Base-by-base conservation (phyloP, 2,113 vertebrate genomes). In the Aldabrachelys gigantea region DNA sequence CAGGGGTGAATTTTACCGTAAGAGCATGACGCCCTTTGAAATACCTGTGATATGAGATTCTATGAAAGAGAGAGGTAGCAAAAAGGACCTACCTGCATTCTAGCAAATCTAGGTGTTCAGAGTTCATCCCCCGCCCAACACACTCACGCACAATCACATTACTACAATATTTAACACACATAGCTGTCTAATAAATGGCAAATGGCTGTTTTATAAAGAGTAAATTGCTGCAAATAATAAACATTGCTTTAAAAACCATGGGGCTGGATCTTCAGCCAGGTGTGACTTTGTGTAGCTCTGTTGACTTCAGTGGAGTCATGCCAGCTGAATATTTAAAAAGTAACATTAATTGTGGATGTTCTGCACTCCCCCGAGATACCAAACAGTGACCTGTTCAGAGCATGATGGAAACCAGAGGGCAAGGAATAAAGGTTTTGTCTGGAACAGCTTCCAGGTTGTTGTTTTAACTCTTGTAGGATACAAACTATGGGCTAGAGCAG, bases 131-230 rank as follows among this genome's bases (percentile, higher is more conserved):
- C 27, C 25, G 5, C 6, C 12, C 57, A 59, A 13, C 27, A 31
- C 10, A 25, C 12, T 29, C 4, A n/a, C 17, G 2, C 57, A 59
- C 57, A 31, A 29, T 65, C 65, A n/a, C 35, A 38, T 8, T 9
- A 2, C 57, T 79, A 22, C 13, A 41, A 41, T 8, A 16, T 52
- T 8, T 31, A 62, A 62, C 10, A 31, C 2, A 47, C 35, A 24
- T 29, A 0, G 0, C 4, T 0, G n/a, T n/a, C 21, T n/a, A 72
- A 38, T 72, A 38, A 38, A n/a, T 69, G 35, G 14, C 62, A 65
- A 65, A n/a, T n/a, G 9, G n/a, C 57, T 38, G 38, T 29, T 0
- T 3, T 5, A 41, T 6, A 35, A 72, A 85, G 31, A 50, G 38
- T 83, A 31, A 16, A 79, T 69, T 6, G 2, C 0, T 62, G 80